Percentiles rank a stretch among this genome's conserved stretches.
Evolutionary conservation across 2,888 invertebrate genomes (phyloP).

Genomic region (Parascotia fuliginaria): DNA sequence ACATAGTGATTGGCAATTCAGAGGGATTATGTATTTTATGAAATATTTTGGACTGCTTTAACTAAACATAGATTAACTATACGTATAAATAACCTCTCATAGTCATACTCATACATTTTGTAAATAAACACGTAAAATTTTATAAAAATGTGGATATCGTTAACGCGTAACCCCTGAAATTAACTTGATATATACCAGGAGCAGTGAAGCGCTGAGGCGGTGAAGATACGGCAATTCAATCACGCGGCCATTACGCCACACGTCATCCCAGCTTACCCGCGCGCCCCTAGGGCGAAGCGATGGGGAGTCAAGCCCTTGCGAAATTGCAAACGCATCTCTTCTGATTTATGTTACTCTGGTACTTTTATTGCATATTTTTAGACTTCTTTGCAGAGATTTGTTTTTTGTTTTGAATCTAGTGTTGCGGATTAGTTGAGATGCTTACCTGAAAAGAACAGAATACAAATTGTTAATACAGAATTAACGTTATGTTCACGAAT

Average conservation of each 20-base stretch:
- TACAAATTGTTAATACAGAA: conserved; percentile 16
- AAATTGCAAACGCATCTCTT: conserved; percentile 64
- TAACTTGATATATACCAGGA: conserved; percentile 70
- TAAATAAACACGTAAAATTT: neutral
- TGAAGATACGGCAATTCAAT: conserved; percentile 75
- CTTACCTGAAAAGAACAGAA: conserved; percentile 62
- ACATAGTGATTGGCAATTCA: no score
- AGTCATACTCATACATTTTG: no score
- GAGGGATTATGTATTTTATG: no score
- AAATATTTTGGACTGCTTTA: no score
- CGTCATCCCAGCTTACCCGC: conserved; percentile 50
- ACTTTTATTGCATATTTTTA: conserved; percentile 68
- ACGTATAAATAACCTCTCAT: no score
- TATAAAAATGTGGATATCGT: conserved; percentile 9
- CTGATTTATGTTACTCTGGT: conserved; percentile 60
- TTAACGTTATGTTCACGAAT: neutral
- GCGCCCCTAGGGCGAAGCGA: conserved; percentile 36
- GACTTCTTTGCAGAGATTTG: conserved; percentile 3
- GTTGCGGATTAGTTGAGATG: neutral
- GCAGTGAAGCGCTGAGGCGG: conserved; percentile 61
- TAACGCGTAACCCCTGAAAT: conserved; percentile 57
- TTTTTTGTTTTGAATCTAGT: neutral
- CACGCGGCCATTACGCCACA: conserved; percentile 69
- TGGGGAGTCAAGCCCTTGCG: conserved; percentile 50
- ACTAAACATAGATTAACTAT: no score